These are phyloP conservation scores for Paedocypris micromegethes DNA, from an alignment of 2,797 vertebrate species.

Conservation along the genomic window DNA sequence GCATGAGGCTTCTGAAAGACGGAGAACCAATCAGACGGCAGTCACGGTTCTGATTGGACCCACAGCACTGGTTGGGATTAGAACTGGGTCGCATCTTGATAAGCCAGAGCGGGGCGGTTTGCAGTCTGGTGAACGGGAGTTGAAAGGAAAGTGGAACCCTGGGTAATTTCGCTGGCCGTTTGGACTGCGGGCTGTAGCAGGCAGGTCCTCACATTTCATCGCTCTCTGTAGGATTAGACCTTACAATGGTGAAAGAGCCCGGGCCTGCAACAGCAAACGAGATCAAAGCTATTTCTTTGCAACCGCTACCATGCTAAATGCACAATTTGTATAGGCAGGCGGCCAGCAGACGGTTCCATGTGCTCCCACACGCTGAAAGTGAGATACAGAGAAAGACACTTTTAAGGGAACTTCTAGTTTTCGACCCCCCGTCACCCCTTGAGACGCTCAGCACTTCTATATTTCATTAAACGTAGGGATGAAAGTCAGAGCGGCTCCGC, in stretches of 20 bases:
- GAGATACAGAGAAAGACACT: conserved; percentile 32
- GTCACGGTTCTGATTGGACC: conserved; percentile 36
- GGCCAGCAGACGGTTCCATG: conserved; percentile 1
- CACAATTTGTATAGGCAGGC: conserved; percentile 8
- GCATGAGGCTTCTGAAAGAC: conserved; percentile 5
- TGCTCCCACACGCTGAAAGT: conserved; percentile 5
- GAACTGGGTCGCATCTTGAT: conserved; percentile 16
- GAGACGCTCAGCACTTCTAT: conserved; percentile 39
- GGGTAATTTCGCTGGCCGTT: conserved; percentile 39
- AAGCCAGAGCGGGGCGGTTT: conserved; percentile 1
- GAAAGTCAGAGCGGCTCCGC: conserved; percentile 34
- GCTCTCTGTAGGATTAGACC: conserved; percentile 29
- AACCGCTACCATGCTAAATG: conserved; percentile 37
- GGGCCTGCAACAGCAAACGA: conserved; percentile 27
- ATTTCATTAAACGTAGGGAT: conserved; percentile 46
- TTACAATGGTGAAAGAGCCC: conserved; percentile 15
- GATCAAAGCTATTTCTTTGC: conserved; percentile 40
- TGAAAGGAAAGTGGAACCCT: conserved; percentile 37
- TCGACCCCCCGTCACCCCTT: not conserved
- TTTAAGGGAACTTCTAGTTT: conserved; percentile 15
- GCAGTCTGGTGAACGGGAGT: conserved; percentile 33
- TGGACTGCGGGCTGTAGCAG: conserved; percentile 26
- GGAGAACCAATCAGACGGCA: conserved; percentile 27
- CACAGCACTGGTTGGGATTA: conserved; percentile 4
- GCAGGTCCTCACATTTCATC: conserved; percentile 13